Conservation (phyloP, 2,797 vertebrate species). For the Remorina albescens region DNA sequence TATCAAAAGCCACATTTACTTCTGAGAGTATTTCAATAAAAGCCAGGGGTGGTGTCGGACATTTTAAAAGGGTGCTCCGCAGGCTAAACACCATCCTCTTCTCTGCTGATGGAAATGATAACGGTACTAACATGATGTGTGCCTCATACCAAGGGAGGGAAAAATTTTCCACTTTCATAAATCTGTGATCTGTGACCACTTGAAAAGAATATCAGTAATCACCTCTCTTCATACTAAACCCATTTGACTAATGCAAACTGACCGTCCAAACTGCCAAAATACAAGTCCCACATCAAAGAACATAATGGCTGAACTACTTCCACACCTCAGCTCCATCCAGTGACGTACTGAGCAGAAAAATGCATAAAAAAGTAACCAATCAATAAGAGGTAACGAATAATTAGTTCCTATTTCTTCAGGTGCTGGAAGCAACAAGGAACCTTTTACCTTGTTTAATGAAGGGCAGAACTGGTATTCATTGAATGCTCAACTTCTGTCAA, state of each 20-base stretch:
- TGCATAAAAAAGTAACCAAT: background rate
- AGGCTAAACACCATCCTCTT: background rate
- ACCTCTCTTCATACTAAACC: background rate
- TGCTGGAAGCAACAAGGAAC: background rate
- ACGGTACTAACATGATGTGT: background rate
- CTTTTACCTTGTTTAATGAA: no score
- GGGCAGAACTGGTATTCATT: no score
- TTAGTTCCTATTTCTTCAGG: background rate
- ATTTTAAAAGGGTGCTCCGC: constrained; percentile 2
- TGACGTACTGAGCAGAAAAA: background rate
- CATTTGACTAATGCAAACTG: background rate
- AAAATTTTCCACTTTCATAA: background rate
- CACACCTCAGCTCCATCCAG: background rate
- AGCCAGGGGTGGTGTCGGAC: background rate
- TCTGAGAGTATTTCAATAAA: constrained; percentile 1
- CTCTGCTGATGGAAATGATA: background rate
- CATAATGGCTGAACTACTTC: background rate
- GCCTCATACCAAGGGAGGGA: background rate
- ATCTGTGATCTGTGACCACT: background rate
- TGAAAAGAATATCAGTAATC: background rate
- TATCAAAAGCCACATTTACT: background rate
- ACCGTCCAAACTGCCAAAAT: background rate
- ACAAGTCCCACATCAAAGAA: background rate
- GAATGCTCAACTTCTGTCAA: no score
- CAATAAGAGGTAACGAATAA: background rate